phyloP scores from a whole-genome alignment of 2,113 vertebrate species.

The Hepsetus odoe region DNA sequence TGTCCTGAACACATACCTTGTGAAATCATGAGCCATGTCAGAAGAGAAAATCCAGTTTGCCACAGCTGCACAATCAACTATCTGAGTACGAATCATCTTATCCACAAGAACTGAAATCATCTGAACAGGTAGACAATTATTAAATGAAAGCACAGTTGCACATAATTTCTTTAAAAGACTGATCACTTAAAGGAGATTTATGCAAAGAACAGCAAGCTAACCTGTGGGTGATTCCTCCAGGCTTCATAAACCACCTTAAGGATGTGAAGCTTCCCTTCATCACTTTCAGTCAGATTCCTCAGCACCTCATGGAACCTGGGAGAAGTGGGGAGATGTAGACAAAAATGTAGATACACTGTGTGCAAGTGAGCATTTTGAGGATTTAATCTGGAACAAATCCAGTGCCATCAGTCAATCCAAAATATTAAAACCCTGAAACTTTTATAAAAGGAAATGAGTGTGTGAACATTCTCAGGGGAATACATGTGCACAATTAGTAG shows the following conservation, averaged over 20 bases:
- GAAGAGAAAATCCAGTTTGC: constrained; percentile 99
- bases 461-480: too few species aligned
- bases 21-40: constrained; percentile 94
- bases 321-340: neutral
- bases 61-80: constrained; percentile 96
- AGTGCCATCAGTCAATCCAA: too few species aligned
- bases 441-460: too few species aligned
- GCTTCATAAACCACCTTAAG: constrained; percentile 92
- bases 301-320: constrained; percentile 96
- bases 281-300: constrained; percentile 88
- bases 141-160: neutral
- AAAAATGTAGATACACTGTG: neutral
- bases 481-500: too few species aligned
- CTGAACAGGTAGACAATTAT: constrained; percentile 64
- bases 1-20: constrained; percentile 76
- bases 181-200: too few species aligned
- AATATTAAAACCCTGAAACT: neutral
- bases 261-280: constrained; percentile 96
- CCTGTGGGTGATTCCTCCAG: constrained; percentile 97
- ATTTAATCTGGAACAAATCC: too few species aligned
- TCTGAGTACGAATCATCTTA: constrained; percentile 96
- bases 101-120: constrained; percentile 96
- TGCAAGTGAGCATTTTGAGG: too few species aligned
- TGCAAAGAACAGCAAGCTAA: constrained; percentile 58
- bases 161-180: neutral